phyloP scores from a whole-genome alignment of 2,797 vertebrate genomes.

The Argyrosomus regius region DNA sequence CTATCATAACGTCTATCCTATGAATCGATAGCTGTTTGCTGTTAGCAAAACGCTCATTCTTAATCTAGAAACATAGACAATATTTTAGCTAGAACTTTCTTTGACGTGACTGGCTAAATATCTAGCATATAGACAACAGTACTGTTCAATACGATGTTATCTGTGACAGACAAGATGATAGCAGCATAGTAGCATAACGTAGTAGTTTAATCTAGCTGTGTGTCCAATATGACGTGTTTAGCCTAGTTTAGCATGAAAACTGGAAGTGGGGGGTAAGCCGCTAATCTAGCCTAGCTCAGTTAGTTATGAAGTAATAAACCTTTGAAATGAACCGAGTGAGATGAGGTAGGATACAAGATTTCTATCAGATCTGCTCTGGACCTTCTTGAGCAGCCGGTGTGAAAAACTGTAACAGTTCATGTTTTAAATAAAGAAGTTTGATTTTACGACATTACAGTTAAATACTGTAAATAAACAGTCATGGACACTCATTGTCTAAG shows the following conservation, averaged over 20 bases:
- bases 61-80: background rate
- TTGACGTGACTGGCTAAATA: background rate
- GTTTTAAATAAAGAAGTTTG: background rate
- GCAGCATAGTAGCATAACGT: no score
- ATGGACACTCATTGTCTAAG: background rate
- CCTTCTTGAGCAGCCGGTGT: background rate
- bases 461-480: background rate
- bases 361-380: background rate
- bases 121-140: slow-evolving; percentile 2
- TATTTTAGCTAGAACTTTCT: background rate
- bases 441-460: background rate
- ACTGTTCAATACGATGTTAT: background rate
- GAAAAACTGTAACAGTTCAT: background rate
- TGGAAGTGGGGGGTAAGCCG: background rate
- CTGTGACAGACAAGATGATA: background rate
- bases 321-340: background rate
- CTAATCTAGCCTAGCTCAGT: background rate
- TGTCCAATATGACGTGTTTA: background rate
- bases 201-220: background rate
- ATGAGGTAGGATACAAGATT: slow-evolving; percentile 1
- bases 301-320: background rate
- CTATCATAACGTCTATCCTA: background rate
- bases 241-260: slow-evolving; percentile 5
- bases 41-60: background rate
- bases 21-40: slow-evolving; percentile 6